Evolutionary conservation across 2,113 vertebrate species (phyloP).

Genomic region (Elgaria multicarinata): DNA sequence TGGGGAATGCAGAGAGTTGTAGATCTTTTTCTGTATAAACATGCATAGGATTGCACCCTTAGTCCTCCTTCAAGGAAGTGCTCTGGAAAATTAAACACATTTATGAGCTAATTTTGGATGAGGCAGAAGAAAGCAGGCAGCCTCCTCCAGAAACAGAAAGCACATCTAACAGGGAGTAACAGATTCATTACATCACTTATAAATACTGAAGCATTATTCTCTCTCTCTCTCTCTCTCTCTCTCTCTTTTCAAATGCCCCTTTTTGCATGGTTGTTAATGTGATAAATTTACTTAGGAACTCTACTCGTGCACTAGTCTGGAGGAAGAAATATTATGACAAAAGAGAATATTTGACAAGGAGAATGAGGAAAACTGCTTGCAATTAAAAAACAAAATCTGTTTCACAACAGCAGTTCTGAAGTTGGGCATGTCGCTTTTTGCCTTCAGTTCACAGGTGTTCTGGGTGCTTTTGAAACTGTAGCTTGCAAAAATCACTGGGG

Average conservation of each 20-base stretch:
- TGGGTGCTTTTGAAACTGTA: not conserved
- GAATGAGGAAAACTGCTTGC: not conserved
- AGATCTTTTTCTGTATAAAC: not conserved
- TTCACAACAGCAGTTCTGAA: not conserved
- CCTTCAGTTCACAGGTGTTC: slow-evolving; percentile 31
- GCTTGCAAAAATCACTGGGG: not conserved
- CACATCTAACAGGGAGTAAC: not conserved
- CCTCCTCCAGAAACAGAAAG: not conserved
- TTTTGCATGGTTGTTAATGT: not conserved
- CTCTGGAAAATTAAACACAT: not conserved
- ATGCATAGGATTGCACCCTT: not conserved
- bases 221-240: too few species aligned
- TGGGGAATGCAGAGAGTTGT: not conserved
- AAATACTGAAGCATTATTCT: not conserved
- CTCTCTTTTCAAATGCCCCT: not conserved
- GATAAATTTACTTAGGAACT: not conserved
- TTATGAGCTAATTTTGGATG: not conserved
- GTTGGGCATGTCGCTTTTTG: slow-evolving; percentile 11
- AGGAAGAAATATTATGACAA: not conserved
- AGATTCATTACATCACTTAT: not conserved
- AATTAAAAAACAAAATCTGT: not conserved
- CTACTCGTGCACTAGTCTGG: not conserved
- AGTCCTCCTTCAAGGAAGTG: not conserved
- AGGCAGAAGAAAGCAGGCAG: not conserved
- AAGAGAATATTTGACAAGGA: not conserved